Evolutionary conservation across 2,797 vertebrate genomes (phyloP).

Genomic region (Galago senegalensis): DNA sequence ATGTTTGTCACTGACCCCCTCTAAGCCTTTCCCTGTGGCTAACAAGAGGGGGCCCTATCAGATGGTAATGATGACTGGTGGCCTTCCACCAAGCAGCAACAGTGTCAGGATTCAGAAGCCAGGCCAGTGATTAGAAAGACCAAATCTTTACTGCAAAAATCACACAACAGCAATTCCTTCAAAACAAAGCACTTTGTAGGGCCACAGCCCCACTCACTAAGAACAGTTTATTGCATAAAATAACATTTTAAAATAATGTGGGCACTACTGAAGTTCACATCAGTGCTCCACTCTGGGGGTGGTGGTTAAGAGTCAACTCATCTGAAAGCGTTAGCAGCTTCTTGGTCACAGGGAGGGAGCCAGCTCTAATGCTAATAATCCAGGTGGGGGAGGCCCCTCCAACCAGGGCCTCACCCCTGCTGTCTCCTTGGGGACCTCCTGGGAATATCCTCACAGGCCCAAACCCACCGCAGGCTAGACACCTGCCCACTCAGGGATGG

Average conservation of each 20-base stretch:
- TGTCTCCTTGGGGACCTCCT: not conserved
- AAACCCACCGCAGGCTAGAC: not conserved
- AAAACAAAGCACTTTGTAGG: slow-evolving; percentile 38
- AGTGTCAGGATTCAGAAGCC: slow-evolving; percentile 47
- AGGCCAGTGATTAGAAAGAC: slow-evolving; percentile 62
- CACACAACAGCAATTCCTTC: slow-evolving; percentile 50
- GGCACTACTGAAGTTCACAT: not conserved
- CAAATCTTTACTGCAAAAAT: slow-evolving; percentile 79
- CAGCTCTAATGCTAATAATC: not conserved
- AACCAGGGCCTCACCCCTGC: not conserved
- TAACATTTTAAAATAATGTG: slow-evolving; percentile 56
- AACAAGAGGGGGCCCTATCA: not conserved
- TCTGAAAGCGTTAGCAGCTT: slow-evolving; percentile 57
- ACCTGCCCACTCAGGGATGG: not conserved
- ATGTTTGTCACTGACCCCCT: not conserved
- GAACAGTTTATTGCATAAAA: slow-evolving; percentile 75
- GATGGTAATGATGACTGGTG: not conserved
- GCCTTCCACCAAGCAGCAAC: not conserved
- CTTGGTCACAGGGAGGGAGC: not conserved
- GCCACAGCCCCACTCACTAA: not conserved
- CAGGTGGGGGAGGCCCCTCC: not conserved
- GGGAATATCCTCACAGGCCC: not conserved
- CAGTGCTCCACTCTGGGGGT: slow-evolving; percentile 27
- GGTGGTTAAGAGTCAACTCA: not conserved
- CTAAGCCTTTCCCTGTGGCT: not conserved